A percentile compares a stretch with the other conserved stretches of the same genome.
Evolutionary conservation across 2,888 invertebrate species (phyloP).

Genomic region (Nephrotoma appendiculata): DNA sequence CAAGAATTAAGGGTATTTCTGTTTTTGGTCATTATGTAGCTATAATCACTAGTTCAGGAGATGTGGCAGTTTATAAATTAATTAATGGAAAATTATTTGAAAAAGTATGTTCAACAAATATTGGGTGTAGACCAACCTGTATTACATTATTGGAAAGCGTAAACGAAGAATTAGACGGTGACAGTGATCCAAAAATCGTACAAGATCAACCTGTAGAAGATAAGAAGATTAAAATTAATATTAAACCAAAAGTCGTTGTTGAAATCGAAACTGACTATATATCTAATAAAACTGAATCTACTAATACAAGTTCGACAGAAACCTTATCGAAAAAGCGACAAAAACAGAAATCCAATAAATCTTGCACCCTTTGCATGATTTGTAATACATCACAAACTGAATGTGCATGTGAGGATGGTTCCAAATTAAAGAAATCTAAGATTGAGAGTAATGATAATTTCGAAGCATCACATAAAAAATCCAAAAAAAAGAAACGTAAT

Average conservation of each 20-base stretch:
- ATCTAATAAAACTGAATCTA: neutral
- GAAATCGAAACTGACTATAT: neutral
- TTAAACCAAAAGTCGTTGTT: neutral
- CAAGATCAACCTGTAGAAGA: neutral
- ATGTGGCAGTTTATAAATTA: slow-evolving; percentile 56
- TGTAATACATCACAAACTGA: neutral
- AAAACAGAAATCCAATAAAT: neutral
- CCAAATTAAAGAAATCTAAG: neutral
- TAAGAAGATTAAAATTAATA: neutral
- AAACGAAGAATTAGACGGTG: slow-evolving; percentile 19
- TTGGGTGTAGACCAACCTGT: slow-evolving; percentile 61
- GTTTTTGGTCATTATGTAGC: slow-evolving; percentile 42
- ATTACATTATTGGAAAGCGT: slow-evolving; percentile 39
- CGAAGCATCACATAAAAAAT: neutral
- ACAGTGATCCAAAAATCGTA: slow-evolving; percentile 14
- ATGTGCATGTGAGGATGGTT: neutral
- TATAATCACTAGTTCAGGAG: slow-evolving; percentile 61
- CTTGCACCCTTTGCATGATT: neutral
- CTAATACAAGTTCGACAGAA: neutral
- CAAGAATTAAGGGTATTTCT: slow-evolving; percentile 53
- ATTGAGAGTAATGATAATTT: neutral
- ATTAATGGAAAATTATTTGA: slow-evolving; percentile 32
- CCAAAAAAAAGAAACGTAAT: neutral
- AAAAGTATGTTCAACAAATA: slow-evolving; percentile 40
- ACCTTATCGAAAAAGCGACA: neutral